phyloP scores from a whole-genome alignment of 2,113 vertebrate species.

The Oryctolagus cuniculus region mOryCun1.1 NC_091434.1:163681501-163682000 shows the following conservation, averaged over 20 bases:
- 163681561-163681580: no score
- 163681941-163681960: no score
- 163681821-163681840: background rate
- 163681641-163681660: no score
- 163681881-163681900: background rate
- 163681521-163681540: background rate
- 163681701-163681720: background rate
- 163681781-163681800: conserved; percentile 48
- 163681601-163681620: background rate
- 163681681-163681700: background rate
- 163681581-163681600: background rate
- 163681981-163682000: background rate
- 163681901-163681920: conserved; percentile 29
- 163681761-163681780: conserved; percentile 26
- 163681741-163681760: conserved; percentile 26
- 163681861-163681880: conserved; percentile 35
- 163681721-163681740: conserved; percentile 13
- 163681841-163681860: conserved; percentile 43
- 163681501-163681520: conserved; percentile 4
- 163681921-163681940: background rate
- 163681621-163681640: background rate
- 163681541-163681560: background rate
- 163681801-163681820: conserved; percentile 29
- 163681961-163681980: conserved; percentile 46
- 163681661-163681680: background rate